A percentile compares a stretch with the other conserved stretches of the same genome.
phyloP scores from a whole-genome alignment of 2,888 invertebrate genomes.

The Bugula neritina region DNA sequence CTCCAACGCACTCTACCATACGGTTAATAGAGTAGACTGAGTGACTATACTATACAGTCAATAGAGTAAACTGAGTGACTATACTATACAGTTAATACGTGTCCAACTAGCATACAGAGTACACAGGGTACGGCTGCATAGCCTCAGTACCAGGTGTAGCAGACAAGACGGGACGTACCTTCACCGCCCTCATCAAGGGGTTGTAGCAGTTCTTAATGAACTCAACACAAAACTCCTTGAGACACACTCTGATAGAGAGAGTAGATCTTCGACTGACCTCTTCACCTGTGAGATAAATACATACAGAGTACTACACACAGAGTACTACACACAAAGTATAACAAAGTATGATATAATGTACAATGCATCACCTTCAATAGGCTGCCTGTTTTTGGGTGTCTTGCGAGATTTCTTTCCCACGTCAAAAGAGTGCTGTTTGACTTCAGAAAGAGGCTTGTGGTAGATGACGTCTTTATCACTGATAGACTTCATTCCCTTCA shows the following conservation, averaged over 20 bases:
- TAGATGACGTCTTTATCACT: conserved; percentile 76
- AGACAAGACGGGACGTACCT: conserved; percentile 64
- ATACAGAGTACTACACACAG: no score
- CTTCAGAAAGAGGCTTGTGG: conserved; percentile 75
- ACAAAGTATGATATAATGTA: no score
- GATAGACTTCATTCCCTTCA: conserved; percentile 88
- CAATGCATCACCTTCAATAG: conserved; percentile 59
- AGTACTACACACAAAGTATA: no score
- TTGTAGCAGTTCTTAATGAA: conserved; percentile 89
- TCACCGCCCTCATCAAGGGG: conserved; percentile 79
- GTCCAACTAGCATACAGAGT: no score
- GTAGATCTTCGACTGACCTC: conserved; percentile 72
- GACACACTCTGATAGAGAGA: conserved; percentile 76
- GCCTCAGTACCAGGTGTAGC: no score
- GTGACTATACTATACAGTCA: no score
- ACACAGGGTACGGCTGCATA: no score
- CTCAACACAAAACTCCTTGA: conserved; percentile 86
- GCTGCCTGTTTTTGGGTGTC: conserved; percentile 71
- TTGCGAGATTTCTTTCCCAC: conserved; percentile 64
- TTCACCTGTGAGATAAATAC: conserved; percentile 57
- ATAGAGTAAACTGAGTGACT: no score
- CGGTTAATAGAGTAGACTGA: no score
- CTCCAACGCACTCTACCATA: conserved; percentile 46
- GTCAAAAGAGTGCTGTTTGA: conserved; percentile 73
- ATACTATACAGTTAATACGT: no score